Evolutionary conservation across 2,888 invertebrate genomes (phyloP).

Genomic region (Ennomos quercinarius): DNA sequence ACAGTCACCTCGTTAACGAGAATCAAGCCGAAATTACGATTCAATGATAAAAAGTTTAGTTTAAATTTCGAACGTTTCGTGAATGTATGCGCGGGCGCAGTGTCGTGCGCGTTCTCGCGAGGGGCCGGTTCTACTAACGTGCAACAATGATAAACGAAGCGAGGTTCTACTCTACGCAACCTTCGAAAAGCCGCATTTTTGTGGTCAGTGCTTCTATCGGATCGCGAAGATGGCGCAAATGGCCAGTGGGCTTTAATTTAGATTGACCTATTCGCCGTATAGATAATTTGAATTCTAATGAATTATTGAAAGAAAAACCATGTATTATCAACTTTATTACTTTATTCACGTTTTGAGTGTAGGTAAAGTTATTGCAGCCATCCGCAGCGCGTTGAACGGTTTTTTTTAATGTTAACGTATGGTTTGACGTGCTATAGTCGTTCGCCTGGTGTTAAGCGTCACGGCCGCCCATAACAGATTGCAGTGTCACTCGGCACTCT

Average conservation of each 20-base stretch:
- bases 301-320: too few relatives aligned
- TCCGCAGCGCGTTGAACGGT: too few relatives aligned
- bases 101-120: conserved; percentile 65
- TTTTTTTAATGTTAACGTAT: too few relatives aligned
- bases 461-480: too few relatives aligned
- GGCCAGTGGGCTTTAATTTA: conserved; percentile 45
- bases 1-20: conserved; percentile 33
- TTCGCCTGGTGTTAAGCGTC: too few relatives aligned
- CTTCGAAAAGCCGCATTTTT: conserved; percentile 81
- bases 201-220: conserved; percentile 70
- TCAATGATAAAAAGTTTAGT: conserved; percentile 33
- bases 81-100: conserved; percentile 54
- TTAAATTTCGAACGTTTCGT: conserved; percentile 41
- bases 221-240: conserved; percentile 72
- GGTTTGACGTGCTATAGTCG: too few relatives aligned
- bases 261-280: conserved; percentile 68
- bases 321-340: too few relatives aligned
- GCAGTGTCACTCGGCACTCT: too few relatives aligned
- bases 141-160: conserved; percentile 66
- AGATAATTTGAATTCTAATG: conserved; percentile 21
- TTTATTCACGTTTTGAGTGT: too few relatives aligned
- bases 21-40: conserved; percentile 22
- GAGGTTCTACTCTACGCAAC: conserved; percentile 78
- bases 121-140: conserved; percentile 71
- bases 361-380: too few relatives aligned